phyloP scores from a whole-genome alignment of 2,113 vertebrate species.

The Tricholaema leucomelas region DNA sequence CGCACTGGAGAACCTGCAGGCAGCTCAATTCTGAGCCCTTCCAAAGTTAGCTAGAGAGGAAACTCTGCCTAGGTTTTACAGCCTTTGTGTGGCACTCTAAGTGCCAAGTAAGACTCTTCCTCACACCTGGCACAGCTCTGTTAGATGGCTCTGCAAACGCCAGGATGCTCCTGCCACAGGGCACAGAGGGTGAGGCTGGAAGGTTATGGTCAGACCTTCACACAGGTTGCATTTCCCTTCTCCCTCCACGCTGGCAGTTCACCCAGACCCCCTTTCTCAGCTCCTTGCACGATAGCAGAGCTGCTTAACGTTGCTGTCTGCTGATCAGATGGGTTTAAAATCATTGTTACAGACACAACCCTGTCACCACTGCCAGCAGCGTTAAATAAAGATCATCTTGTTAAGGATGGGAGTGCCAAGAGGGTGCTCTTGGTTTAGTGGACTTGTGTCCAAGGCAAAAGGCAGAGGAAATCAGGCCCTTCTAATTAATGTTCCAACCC shows the following conservation, averaged over 20 bases:
- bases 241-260: conserved; percentile 44
- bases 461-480: neutral
- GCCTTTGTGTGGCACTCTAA: neutral
- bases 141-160: neutral
- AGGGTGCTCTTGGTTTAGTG: neutral
- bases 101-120: neutral
- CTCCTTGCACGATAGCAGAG: conserved; percentile 2
- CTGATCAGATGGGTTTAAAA: conserved; percentile 58
- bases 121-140: neutral
- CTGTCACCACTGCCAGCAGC: neutral
- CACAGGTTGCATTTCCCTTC: conserved; percentile 29
- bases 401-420: conserved; percentile 7
- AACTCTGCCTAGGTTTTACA: neutral
- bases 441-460: neutral
- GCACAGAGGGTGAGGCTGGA: conserved; percentile 1
- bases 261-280: conserved; percentile 26
- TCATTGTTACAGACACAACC: conserved; percentile 46
- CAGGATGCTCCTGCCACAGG: neutral
- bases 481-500: neutral
- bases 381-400: conserved; percentile 28
- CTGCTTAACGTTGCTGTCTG: neutral
- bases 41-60: neutral
- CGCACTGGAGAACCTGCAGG: neutral
- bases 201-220: conserved; percentile 33
- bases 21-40: neutral